Conservation (phyloP, 1,140 invertebrate genomes). For the Cherax destructor region DNA sequence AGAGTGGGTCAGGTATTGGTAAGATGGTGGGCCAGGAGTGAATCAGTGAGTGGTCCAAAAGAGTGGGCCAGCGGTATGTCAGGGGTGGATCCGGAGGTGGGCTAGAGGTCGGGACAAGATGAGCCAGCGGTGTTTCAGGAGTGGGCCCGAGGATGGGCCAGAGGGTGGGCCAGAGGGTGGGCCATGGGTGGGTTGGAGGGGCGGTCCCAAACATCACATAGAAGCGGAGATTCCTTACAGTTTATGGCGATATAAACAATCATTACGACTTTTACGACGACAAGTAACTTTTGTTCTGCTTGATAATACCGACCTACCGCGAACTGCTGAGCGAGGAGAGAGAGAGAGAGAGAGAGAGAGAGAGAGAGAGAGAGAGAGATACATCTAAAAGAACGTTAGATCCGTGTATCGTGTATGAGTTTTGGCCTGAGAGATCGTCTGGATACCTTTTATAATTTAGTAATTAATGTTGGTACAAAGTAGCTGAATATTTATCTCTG, state of each 20-base stretch:
- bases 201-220: constrained; percentile 20
- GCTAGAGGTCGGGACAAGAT: not conserved
- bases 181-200: not conserved
- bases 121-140: not conserved
- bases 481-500: too few species aligned
- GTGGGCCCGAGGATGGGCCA: not conserved
- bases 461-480: too few species aligned
- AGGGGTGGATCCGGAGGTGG: too few species aligned
- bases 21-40: not conserved
- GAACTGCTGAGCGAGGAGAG: not conserved
- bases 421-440: too few species aligned
- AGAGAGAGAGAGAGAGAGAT: too few species aligned
- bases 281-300: constrained; percentile 64
- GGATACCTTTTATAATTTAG: too few species aligned
- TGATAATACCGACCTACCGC: constrained; percentile 67
- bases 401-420: too few species aligned
- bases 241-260: constrained; percentile 67
- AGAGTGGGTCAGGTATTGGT: not conserved
- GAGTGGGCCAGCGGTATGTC: too few species aligned
- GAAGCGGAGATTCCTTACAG: constrained; percentile 62
- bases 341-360: constrained; percentile 10
- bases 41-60: too few species aligned
- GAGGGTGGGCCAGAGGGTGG: not conserved
- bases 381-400: too few species aligned
- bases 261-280: constrained; percentile 68